A percentile compares a stretch with the other conserved stretches of the same genome.
These are phyloP conservation scores for Arvicanthis niloticus DNA, from an alignment of 2,113 vertebrate species.

Conservation along the genomic window DNA sequence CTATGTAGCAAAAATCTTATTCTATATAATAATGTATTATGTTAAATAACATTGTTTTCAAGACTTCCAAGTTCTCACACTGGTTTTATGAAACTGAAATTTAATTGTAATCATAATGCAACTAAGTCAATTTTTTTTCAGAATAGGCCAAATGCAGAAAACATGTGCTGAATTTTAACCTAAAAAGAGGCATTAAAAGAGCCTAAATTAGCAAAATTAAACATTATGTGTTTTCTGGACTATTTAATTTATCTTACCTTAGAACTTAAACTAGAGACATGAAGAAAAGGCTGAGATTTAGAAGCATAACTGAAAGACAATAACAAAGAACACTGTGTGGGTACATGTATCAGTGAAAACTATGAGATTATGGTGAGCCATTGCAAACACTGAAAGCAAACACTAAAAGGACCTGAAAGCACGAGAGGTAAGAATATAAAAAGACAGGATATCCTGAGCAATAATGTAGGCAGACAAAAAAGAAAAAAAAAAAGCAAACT, in stretches of 20 bases:
- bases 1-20: not conserved
- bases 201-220: not conserved
- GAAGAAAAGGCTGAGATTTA: not conserved
- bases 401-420: not conserved
- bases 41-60: not conserved
- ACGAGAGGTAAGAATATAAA: not conserved
- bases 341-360: not conserved
- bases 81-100: not conserved
- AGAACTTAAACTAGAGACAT: not conserved
- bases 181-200: not conserved
- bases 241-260: not conserved
- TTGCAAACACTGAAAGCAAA: not conserved
- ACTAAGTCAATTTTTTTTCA: not conserved
- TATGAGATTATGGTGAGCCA: not conserved
- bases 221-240: not conserved
- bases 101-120: not conserved
- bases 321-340: not conserved
- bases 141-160: not conserved
- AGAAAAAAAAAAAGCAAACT: not conserved
- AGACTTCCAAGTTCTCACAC: not conserved
- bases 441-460: not conserved
- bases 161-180: not conserved
- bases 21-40: not conserved
- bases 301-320: not conserved
- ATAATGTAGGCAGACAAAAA: not conserved